Percentiles rank a stretch among this genome's conserved stretches.
phyloP scores from a whole-genome alignment of 2,113 vertebrate species.

The Cromileptes altivelis region DNA sequence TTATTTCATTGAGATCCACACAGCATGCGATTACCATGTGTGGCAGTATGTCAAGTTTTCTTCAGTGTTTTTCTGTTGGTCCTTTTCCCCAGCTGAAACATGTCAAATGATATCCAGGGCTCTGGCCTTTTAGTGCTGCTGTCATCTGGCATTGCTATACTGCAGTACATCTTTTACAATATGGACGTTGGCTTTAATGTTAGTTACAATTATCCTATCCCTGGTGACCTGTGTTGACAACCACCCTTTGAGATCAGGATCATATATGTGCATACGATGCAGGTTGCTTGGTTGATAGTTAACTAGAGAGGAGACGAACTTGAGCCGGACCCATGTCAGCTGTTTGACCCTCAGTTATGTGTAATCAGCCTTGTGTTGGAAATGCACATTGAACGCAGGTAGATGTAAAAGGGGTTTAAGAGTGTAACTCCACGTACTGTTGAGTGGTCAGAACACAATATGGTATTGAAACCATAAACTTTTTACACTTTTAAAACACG shows the following conservation, averaged over 20 bases:
- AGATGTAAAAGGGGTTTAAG: background rate
- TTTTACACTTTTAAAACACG: conserved; percentile 10
- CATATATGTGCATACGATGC: background rate
- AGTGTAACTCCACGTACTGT: conserved; percentile 2
- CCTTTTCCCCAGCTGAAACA: conserved; percentile 28
- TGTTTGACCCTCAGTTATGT: background rate
- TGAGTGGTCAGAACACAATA: conserved; percentile 20
- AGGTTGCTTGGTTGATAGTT: background rate
- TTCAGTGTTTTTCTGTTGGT: conserved; percentile 29
- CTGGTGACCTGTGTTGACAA: conserved; percentile 13
- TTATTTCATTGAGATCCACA: background rate
- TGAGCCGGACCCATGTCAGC: background rate
- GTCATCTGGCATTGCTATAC: conserved; percentile 17
- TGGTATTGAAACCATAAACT: conserved; percentile 37
- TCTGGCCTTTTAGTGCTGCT: conserved; percentile 28
- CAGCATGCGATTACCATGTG: conserved; percentile 18
- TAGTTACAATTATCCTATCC: background rate
- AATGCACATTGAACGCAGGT: background rate
- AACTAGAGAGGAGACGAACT: background rate
- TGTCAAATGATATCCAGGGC: conserved; percentile 30
- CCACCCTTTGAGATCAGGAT: conserved; percentile 1
- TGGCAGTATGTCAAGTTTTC: conserved; percentile 8
- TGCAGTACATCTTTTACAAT: conserved; percentile 18
- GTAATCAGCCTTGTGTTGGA: background rate
- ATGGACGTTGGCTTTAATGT: background rate